Percentiles rank a stretch among this genome's conserved stretches.
Conservation (phyloP, 2,797 vertebrate genomes). For the Anas bahamensis region DNA sequence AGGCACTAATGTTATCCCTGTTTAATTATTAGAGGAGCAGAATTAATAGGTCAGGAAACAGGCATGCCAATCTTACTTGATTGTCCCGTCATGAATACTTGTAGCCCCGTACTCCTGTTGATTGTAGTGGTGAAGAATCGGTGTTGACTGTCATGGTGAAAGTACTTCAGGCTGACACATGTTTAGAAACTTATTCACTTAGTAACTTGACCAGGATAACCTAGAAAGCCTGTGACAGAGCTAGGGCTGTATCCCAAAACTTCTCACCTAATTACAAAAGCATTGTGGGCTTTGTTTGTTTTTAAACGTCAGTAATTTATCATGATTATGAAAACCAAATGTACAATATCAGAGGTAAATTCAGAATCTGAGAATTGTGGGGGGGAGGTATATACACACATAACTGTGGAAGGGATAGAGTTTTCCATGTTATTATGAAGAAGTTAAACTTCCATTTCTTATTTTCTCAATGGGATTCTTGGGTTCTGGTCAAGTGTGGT, state of each 20-base stretch:
- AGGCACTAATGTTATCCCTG: not conserved
- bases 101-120: not conserved
- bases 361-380: not conserved
- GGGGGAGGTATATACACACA: not conserved
- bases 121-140: not conserved
- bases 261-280: not conserved
- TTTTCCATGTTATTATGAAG: not conserved
- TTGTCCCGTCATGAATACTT: not conserved
- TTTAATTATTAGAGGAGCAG: not conserved
- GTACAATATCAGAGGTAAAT: not conserved
- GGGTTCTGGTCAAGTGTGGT: not conserved
- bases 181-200: not conserved
- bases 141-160: not conserved
- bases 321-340: not conserved
- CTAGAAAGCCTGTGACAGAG: not conserved
- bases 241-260: not conserved
- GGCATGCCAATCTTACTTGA: fast-evolving
- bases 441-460: not conserved
- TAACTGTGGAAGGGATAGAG: not conserved
- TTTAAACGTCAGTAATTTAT: not conserved
- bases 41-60: not conserved
- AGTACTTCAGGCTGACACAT: not conserved
- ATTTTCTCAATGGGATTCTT: not conserved
- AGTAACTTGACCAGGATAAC: not conserved
- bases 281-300: not conserved